Base-by-base conservation (phyloP, 2,113 vertebrate species). In the Haplotaxodon microlepis region DNA sequence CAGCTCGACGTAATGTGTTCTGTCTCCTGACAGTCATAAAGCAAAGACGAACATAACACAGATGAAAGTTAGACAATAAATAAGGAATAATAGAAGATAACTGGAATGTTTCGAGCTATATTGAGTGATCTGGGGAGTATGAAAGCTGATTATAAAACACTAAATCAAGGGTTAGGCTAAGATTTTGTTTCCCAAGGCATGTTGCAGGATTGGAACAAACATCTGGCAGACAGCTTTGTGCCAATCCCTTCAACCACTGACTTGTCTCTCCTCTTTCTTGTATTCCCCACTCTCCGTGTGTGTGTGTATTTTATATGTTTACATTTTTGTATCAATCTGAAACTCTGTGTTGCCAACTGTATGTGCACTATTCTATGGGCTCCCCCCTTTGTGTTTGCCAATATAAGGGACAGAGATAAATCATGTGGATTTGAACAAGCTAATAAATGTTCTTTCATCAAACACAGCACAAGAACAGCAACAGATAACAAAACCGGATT, bases 171-270 rank as follows among this genome's bases (percentile, higher is more conserved):
- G 51, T 63, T 51, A 53, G 86, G 42, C 79, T 89, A 53, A 42
- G 45, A 47, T 47, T 84, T 54, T 86, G 81, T 88, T 93, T 92
- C 51, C 57, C 85, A 66, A 85, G 84, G 86, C 84, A 34, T 88
- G 85, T 90, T 89, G 69, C 79, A 88, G 78, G 86, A 94, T 86
- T 89, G 69, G 81, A 89, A 53, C 87, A 94, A 92, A 93, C 93
- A 94, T 95, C 94, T 94, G 94, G 94, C 85, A 73, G 90, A 88
- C 92, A 93, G 88, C 88, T 94, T 91, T 79, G 31, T 31, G 24
- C 42, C 16, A 10, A 31, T 50, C 57, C 42, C 78, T 42, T 36
- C 53, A 78, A 61, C 57, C 12, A 34, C n/a, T 6, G 4, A 63
- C 42, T 79, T 38, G 47, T 88, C 56, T 86, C 78, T 83, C n/a